These are phyloP conservation scores for Anoura caudifer DNA, from an alignment of 2,113 vertebrate genomes.

Conservation along the genomic window DNA sequence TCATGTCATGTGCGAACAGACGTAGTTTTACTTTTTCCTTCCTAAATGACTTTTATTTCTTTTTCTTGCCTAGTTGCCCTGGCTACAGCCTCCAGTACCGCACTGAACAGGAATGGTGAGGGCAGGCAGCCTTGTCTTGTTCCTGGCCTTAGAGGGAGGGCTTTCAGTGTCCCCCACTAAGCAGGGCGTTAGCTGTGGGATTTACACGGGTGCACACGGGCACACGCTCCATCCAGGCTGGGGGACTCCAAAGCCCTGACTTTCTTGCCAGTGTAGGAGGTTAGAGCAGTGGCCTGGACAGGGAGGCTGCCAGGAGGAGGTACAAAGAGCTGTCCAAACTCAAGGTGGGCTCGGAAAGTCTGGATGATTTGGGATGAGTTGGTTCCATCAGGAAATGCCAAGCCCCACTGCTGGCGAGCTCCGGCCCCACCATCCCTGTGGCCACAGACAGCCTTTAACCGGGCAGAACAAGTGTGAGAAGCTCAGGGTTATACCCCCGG, in stretches of 20 bases:
- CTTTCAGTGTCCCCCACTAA: background rate
- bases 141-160: background rate
- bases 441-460: background rate
- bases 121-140: background rate
- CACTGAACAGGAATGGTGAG: background rate
- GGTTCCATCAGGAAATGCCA: background rate
- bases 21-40: background rate
- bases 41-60: background rate
- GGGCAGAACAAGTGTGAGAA: background rate
- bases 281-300: background rate
- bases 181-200: too few species aligned
- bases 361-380: too few species aligned
- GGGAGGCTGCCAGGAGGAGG: background rate
- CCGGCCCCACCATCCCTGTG: too few species aligned
- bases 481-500: fast-evolving
- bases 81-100: background rate
- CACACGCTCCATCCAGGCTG: background rate
- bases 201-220: background rate
- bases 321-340: background rate
- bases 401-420: background rate
- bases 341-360: background rate
- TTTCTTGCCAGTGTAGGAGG: background rate
- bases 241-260: background rate
- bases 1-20: background rate
- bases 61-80: background rate